Percentiles rank a stretch among this genome's conserved stretches.
These are phyloP conservation scores for Bos indicus DNA, from an alignment of 2,113 vertebrate genomes.

Conservation along the genomic window DNA sequence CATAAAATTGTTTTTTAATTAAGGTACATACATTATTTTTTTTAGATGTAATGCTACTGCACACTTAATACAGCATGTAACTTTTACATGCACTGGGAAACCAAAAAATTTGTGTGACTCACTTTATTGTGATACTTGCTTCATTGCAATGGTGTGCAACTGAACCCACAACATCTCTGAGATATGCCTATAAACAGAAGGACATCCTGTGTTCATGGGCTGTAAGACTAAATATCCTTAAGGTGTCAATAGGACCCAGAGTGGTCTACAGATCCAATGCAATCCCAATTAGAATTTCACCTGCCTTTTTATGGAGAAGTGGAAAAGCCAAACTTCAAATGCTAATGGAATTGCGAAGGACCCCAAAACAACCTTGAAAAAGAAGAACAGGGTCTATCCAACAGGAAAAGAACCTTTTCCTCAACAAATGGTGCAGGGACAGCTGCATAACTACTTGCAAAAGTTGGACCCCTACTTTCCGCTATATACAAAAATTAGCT, in stretches of 20 bases:
- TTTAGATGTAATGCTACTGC: background rate
- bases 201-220: background rate
- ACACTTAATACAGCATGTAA: background rate
- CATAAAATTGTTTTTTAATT: background rate
- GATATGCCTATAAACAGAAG: background rate
- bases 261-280: background rate
- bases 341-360: background rate
- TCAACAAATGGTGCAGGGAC: background rate
- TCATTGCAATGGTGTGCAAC: background rate
- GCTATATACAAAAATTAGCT: background rate
- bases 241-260: background rate
- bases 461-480: background rate
- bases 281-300: background rate
- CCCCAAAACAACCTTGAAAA: conserved; percentile 3
- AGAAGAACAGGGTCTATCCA: background rate
- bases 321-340: background rate
- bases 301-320: background rate
- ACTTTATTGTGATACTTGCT: background rate
- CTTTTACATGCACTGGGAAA: background rate
- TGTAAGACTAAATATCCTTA: background rate
- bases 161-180: background rate
- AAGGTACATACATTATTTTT: background rate
- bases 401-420: background rate
- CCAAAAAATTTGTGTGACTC: background rate
- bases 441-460: background rate